These are phyloP conservation scores for Stenotaenia linearis DNA, from an alignment of 2,888 invertebrate species.

Conservation along the genomic window DNA sequence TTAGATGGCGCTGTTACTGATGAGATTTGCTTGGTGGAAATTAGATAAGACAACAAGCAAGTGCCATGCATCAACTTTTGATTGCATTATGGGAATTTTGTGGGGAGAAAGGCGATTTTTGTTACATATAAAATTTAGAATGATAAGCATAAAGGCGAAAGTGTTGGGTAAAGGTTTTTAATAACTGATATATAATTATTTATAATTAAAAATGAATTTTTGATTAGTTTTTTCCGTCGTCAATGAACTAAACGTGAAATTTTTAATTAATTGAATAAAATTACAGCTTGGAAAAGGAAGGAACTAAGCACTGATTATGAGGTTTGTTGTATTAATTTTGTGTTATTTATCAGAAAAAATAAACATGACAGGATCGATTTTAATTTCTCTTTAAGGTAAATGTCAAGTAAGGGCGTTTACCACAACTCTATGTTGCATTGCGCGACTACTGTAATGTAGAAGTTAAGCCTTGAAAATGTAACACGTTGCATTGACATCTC, in stretches of 20 bases:
- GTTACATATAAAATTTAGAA: neutral
- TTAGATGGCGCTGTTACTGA: constrained; percentile 3
- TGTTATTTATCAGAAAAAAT: neutral
- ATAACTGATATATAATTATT: neutral
- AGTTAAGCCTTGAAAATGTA: neutral
- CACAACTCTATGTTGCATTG: neutral
- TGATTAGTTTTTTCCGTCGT: neutral
- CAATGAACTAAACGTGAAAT: neutral
- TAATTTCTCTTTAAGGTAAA: neutral
- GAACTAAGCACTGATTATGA: neutral
- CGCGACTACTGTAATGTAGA: neutral
- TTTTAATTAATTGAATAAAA: neutral
- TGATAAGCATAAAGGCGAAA: too few relatives aligned
- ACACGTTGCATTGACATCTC: neutral
- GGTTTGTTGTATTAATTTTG: neutral
- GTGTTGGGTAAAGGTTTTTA: neutral
- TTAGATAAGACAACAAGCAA: constrained; percentile 4
- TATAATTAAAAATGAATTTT: neutral
- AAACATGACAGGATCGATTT: neutral
- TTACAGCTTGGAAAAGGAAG: neutral
- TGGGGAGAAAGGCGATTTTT: neutral
- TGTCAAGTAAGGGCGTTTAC: neutral
- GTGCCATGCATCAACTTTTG: constrained; percentile 1
- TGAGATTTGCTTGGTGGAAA: constrained; percentile 16
- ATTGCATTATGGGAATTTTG: neutral